Conservation (phyloP, 2,797 vertebrate genomes). For the Schizopygopsis pylzovi region DNA sequence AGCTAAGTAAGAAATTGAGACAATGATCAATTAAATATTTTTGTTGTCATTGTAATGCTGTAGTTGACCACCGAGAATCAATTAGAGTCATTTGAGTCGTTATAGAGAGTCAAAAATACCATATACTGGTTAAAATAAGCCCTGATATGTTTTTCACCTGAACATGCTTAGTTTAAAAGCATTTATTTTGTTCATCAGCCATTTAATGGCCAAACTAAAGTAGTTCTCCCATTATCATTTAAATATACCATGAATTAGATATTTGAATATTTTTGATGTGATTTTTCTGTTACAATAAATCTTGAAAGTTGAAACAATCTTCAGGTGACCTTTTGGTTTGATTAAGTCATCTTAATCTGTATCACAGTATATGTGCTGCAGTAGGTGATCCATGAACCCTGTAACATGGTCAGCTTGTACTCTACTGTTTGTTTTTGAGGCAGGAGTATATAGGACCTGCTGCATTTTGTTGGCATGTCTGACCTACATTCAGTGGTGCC, state of each 20-base stretch:
- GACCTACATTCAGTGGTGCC: slow-evolving; percentile 67
- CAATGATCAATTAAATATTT: background rate
- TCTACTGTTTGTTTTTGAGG: slow-evolving; percentile 60
- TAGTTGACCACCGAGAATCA: background rate
- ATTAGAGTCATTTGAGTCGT: background rate
- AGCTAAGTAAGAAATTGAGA: slow-evolving; percentile 3
- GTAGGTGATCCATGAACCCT: background rate
- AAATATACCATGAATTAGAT: background rate
- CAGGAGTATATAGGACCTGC: slow-evolving; percentile 42
- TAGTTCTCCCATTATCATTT: background rate
- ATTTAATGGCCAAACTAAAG: background rate
- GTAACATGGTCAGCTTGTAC: slow-evolving; percentile 26
- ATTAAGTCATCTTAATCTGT: slow-evolving; percentile 8
- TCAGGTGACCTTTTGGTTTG: background rate
- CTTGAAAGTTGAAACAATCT: background rate
- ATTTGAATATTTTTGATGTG: background rate
- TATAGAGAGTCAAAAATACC: background rate
- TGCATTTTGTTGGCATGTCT: slow-evolving; percentile 50
- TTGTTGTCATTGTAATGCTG: background rate
- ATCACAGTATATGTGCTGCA: slow-evolving; percentile 11
- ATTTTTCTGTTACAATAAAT: background rate
- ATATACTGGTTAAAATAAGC: background rate
- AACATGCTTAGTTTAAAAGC: background rate
- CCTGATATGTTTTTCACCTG: background rate
- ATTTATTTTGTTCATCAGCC: background rate